These are phyloP conservation scores for Brenthis hecate DNA, from an alignment of 2,888 invertebrate species.

Conservation along the genomic window DNA sequence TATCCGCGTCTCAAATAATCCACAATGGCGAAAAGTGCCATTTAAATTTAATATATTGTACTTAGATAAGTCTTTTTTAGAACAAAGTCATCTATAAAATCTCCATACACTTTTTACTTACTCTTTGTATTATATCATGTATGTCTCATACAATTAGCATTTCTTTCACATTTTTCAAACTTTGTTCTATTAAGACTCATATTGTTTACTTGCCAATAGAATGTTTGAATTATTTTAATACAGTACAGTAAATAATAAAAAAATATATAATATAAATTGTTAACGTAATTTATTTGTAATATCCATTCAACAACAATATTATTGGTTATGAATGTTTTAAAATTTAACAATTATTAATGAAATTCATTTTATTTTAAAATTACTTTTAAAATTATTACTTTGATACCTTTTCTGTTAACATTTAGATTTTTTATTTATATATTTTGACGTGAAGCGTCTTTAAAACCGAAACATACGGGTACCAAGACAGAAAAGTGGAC, in stretches of 20 bases:
- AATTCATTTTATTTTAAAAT: too few species aligned
- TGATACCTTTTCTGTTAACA: too few species aligned
- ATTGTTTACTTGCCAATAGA: slow-evolving; percentile 14
- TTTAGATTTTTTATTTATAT: too few species aligned
- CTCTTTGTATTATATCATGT: neutral
- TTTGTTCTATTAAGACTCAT: slow-evolving; percentile 10
- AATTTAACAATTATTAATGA: too few species aligned
- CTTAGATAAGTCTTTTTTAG: slow-evolving; percentile 4
- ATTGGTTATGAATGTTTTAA: too few species aligned
- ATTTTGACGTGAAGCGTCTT: too few species aligned
- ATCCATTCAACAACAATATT: neutral
- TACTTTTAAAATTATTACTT: too few species aligned
- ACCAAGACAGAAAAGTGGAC: too few species aligned
- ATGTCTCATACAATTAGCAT: neutral
- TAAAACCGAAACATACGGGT: too few species aligned
- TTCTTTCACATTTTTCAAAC: neutral
- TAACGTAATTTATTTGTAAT: neutral
- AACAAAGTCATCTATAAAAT: neutral
- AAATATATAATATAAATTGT: neutral
- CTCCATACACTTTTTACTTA: neutral
- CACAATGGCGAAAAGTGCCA: slow-evolving; percentile 11
- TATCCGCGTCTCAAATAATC: neutral
- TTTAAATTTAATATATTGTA: slow-evolving; percentile 10
- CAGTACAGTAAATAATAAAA: slow-evolving; percentile 12
- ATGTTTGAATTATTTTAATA: slow-evolving; percentile 4